Base-by-base conservation (phyloP, 2,797 vertebrate species). In the Acridotheres tristis region DNA sequence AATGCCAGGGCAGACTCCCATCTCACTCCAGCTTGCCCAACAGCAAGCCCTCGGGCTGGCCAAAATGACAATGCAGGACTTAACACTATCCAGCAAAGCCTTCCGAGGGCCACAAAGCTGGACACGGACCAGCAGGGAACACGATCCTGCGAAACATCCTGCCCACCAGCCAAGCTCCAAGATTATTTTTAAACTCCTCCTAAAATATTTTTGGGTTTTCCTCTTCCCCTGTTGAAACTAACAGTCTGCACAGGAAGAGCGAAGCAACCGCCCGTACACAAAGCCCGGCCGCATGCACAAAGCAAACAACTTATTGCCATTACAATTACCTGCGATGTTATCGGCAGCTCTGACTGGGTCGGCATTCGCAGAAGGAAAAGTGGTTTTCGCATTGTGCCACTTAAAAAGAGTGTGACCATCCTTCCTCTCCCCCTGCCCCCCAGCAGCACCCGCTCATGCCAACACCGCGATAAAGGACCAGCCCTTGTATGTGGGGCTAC, bases 131-230 rank as follows among this genome's bases (percentile, higher is more conserved):
- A 93, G 63, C 13, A 0, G 50, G 26, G 86, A 94, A 94, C 63
- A 34, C 2, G 7, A 87, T 66, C 55, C 89, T 34, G 36, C 2
- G 62, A 91, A 92, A 89, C 75, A 92, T 95, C 90, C 92, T 95
- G 89, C 66, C 47, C 79, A 92, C 69, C 21, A 13, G 91, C 55
- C 69, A 68, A 94, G 40, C 47, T 68, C 9, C 1, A 38, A 53
- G 85, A 77, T 90, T 97, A 94, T 95, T 96, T 96, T 93, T 96
- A 95, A 95, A 95, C 71, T 61, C 72, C 85, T 96, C 40, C 89
- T 73, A 75, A 96, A 95, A 95, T 96, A 96, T 89, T 94, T 92
- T 92, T 75, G 88, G 88, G 67, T 69, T 96, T 96, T 96, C 94
- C 95, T 96, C 55, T 96, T 96, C 94, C 94, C 94, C 67, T 94